phyloP scores from a whole-genome alignment of 2,888 invertebrate genomes.

The Chrysolina americana region DNA sequence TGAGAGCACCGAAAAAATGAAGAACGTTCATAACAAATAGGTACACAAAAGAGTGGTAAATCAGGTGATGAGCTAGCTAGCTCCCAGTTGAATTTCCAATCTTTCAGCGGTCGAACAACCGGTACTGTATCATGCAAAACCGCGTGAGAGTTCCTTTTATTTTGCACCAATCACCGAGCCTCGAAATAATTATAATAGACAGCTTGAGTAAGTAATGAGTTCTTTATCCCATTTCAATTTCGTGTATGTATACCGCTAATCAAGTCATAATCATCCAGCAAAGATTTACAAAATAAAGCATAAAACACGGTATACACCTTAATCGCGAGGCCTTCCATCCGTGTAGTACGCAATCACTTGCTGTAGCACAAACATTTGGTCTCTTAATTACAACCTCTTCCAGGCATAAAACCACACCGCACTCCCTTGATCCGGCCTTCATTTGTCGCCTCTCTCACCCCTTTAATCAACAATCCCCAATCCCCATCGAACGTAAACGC shows the following conservation, averaged over 20 bases:
- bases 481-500: not conserved
- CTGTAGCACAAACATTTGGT: constrained; percentile 23
- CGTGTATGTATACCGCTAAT: constrained; percentile 1
- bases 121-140: not conserved
- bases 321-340: constrained; percentile 6
- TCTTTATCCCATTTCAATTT: constrained; percentile 7
- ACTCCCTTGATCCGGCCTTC: constrained; percentile 18
- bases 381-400: constrained; percentile 24
- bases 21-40: too few relatives aligned
- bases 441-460: constrained; percentile 23
- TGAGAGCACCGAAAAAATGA: too few relatives aligned
- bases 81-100: too few relatives aligned
- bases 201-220: not conserved
- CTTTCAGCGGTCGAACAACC: not conserved
- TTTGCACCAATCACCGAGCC: not conserved
- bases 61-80: too few relatives aligned
- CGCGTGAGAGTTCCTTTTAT: not conserved
- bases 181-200: not conserved
- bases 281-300: constrained; percentile 2
- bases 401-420: constrained; percentile 21
- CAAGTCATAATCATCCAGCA: constrained; percentile 8
- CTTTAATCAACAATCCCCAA: constrained; percentile 24
- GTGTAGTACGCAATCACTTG: constrained; percentile 18
- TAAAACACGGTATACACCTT: not conserved
- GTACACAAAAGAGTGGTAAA: too few relatives aligned